These are phyloP conservation scores for Venturia canescens DNA, from an alignment of 1,140 invertebrate genomes.

Conservation along the genomic window DNA sequence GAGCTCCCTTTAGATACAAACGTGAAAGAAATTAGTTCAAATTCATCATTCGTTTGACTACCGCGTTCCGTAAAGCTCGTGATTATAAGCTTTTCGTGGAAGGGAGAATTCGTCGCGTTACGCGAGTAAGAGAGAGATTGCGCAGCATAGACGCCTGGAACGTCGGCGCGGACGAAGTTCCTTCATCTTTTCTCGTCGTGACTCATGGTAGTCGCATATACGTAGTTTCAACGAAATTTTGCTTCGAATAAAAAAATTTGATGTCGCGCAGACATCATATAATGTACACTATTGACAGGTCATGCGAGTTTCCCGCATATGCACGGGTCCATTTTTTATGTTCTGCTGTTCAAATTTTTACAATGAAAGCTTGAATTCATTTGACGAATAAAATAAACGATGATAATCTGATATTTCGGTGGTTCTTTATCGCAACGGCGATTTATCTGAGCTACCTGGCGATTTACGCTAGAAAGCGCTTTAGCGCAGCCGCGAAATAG, in stretches of 20 bases:
- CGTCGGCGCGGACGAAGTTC: background rate
- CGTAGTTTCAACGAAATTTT: background rate
- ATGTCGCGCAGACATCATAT: no score
- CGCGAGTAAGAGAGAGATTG: background rate
- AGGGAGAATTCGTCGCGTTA: background rate
- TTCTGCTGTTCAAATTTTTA: no score
- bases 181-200: background rate
- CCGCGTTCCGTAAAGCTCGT: background rate
- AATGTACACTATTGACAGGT: no score
- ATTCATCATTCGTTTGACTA: conserved; percentile 4
- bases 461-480: background rate
- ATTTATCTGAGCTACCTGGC: background rate
- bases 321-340: no score
- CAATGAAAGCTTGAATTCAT: background rate
- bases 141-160: conserved; percentile 1
- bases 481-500: background rate
- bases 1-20: no score
- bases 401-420: background rate
- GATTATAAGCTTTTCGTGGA: background rate
- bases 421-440: background rate
- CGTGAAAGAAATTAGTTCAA: background rate
- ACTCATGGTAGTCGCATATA: background rate
- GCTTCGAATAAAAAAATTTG: background rate
- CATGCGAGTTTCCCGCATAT: no score
- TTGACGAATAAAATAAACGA: background rate